Base-by-base conservation (phyloP, 2,113 vertebrate species). In the Phaethon lepturus region DNA sequence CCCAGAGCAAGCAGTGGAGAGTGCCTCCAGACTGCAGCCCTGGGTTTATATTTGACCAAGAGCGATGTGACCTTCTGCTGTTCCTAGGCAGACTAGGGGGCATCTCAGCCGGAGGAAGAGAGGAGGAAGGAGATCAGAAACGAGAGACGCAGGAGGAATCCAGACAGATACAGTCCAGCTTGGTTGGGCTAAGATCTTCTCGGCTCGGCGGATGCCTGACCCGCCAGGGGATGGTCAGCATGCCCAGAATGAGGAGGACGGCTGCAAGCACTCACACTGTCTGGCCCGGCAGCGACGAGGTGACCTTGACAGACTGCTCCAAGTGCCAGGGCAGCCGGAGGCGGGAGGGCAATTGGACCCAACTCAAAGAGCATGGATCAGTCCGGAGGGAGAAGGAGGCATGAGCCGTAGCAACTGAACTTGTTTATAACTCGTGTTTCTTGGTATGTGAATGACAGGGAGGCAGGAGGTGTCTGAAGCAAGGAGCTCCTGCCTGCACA, bases 281-380 rank as follows among this genome's bases (percentile, higher is more conserved):
- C 93, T 96, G 89, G 93, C 74, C 84, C 3, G 0, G 77, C 72
- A 88, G 74, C 2, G 0, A 13, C n/a, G 80, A 94, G 92, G 89
- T 96, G 95, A 97, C 96, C 97, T 97, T 97, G 93, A 93, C 63
- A 86, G 92, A 31, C 85, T 93, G 93, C 77, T 96, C 59, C 66
- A 90, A 84, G 80, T 96, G 92, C 74, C 89, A 80, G 75, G 77
- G 56, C 75, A 96, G 88, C 59, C 13, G 5, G 76, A 90, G 88
- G 71, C 23, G 4, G 72, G 56, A 94, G 77, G 66, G 71, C 72
- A 90, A 7, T n/a, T 94, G 94, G 90, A 95, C 68, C 26, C 0
- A 3, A 82, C 86, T 86, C 94, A 95, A 96, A 86, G 82, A 90
- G 50, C 52, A 55, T 47, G 77, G 92, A 89, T 93, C 19, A 9